Evolutionary conservation across 2,113 vertebrate species (phyloP).

Genomic region (Stigmatopora nigra): DNA sequence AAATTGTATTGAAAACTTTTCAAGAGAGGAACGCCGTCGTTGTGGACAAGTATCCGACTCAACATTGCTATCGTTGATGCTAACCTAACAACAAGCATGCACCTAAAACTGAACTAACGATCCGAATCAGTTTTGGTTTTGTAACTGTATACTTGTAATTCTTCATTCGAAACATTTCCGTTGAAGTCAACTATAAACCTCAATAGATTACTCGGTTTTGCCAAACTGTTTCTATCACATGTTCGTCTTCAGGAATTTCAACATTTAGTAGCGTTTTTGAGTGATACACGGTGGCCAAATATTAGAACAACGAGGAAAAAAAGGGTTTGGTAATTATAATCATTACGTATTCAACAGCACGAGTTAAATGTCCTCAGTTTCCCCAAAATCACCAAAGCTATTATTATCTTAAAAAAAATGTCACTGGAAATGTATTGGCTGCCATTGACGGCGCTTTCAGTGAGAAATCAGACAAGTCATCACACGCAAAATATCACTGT

Average conservation of each 20-base stretch:
- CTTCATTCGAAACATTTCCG: neutral
- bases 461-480: too few relatives aligned
- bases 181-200: too few relatives aligned
- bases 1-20: neutral
- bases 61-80: conserved; percentile 7
- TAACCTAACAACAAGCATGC: conserved; percentile 34
- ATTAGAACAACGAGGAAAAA: neutral
- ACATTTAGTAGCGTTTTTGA: neutral
- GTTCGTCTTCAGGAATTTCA: neutral
- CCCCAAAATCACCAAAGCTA: neutral
- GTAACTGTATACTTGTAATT: neutral
- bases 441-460: too few relatives aligned
- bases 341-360: neutral
- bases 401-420: too few relatives aligned
- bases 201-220: too few relatives aligned
- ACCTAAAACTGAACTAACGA: neutral
- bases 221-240: too few relatives aligned
- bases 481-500: too few relatives aligned
- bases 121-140: neutral
- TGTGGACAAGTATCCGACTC: neutral
- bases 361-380: neutral
- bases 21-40: neutral
- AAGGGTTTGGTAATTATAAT: too few relatives aligned
- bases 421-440: too few relatives aligned
- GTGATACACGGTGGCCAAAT: neutral